Base-by-base conservation (phyloP, 2,888 invertebrate species). In the Emmelina monodactyla region DNA sequence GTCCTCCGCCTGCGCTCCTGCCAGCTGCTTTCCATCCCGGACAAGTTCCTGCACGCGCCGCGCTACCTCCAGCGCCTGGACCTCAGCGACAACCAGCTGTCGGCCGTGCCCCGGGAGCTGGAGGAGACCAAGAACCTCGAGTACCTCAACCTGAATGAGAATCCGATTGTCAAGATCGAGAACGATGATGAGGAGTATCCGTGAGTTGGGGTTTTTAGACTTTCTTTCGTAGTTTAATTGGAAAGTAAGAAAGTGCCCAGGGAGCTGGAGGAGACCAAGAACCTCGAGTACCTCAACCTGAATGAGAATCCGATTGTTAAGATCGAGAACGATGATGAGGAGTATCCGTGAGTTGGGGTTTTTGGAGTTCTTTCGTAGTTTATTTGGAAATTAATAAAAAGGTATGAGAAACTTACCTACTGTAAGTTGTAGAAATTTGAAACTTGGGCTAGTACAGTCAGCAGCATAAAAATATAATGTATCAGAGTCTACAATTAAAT, bases 1-100 rank as follows among this genome's bases (percentile, higher is more conserved):
- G 76, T 82, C 3, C 68, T 92, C 12, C 85, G 90, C 49, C 62
- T 92, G 58, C 85, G 88, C 1, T 83, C 85, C 33, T 89, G 89
- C 44, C 75, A 82, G 34, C 55, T 92, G 1, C 58, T 64, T 0
- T 69, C 75, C 1, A 60, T 92, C 14, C 88, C 89, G 0, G 83
- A 84, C 10, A 72, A 83, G 42, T 78, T 89, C 46, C 75, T 92
- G 1, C 88, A 89, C 56, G 84, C 87, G 0, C 87, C 89, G 0
- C 80, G 82, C 1, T 76, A 82, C 43, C 59, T 94, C 35, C 82
- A 83, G 42, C 80, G 69, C 1, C 58, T 94, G 43, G 85, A 90
- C 55, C 58, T 92, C 31, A 85, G 85, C 15, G 85, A 85, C 43
- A 91, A 91, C 62, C 54, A 76, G 15, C 82, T 91, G 11, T 58